phyloP scores from a whole-genome alignment of 2,888 invertebrate genomes.

The Stictocephala bisonia region DNA sequence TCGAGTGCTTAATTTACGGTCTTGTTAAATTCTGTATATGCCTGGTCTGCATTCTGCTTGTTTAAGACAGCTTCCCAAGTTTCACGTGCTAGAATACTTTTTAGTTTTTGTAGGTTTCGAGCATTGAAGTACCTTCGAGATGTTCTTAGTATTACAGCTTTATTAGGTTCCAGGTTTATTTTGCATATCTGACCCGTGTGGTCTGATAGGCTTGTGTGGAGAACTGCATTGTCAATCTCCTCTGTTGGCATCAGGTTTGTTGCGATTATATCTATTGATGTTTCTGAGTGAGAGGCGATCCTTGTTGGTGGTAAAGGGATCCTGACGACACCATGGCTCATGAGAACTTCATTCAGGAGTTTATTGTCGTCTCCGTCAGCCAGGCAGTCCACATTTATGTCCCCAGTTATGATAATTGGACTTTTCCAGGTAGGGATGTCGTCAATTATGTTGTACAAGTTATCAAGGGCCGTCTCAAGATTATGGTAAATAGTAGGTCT shows the following conservation, averaged over 20 bases:
- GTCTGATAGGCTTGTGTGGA: conserved; percentile 7
- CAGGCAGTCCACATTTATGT: conserved; percentile 25
- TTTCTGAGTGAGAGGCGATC: conserved; percentile 1
- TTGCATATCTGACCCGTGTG: conserved; percentile 16
- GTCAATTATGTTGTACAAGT: background rate
- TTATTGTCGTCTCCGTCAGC: conserved; percentile 10
- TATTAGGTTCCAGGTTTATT: conserved; percentile 4
- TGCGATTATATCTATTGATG: conserved; percentile 33
- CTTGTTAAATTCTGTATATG: conserved; percentile 8
- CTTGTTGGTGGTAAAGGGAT: conserved; percentile 12
- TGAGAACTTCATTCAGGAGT: conserved; percentile 9
- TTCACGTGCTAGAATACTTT: conserved; percentile 17
- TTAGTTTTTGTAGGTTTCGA: conserved; percentile 9
- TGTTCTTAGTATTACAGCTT: conserved; percentile 10
- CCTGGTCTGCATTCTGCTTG: conserved; percentile 22
- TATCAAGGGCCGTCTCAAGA: background rate
- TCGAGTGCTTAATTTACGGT: background rate
- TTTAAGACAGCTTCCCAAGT: conserved; percentile 4
- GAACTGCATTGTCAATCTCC: background rate
- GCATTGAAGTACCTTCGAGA: conserved; percentile 27
- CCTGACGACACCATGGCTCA: conserved; percentile 15
- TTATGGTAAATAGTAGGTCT: background rate
- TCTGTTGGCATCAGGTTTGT: conserved; percentile 13
- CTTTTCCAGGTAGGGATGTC: background rate
- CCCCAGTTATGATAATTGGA: conserved; percentile 18